A percentile compares a stretch with the other conserved stretches of the same genome.
phyloP scores from a whole-genome alignment of 2,888 invertebrate genomes.

The Mechanitis messenoides region DNA sequence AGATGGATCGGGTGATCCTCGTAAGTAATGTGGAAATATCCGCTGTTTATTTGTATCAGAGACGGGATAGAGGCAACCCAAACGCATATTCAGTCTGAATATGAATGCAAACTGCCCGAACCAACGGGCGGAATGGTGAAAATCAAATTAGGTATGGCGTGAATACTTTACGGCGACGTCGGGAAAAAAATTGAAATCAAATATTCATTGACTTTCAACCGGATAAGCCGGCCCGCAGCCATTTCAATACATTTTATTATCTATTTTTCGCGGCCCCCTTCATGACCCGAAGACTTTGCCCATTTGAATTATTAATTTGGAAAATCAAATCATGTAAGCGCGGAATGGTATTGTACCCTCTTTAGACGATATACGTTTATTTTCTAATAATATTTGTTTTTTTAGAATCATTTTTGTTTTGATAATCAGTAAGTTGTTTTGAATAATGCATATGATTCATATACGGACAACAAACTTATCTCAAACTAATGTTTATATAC shows the following conservation, averaged over 20 bases:
- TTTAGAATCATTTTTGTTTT: neutral
- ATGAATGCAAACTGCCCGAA: constrained; percentile 75
- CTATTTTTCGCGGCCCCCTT: constrained; percentile 65
- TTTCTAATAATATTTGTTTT: constrained; percentile 7
- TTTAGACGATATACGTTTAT: constrained; percentile 19
- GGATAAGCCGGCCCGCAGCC: constrained; percentile 75
- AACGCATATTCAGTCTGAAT: constrained; percentile 75
- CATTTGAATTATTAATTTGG: constrained; percentile 42
- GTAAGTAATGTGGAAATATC: constrained; percentile 74
- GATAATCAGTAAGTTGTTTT: neutral
- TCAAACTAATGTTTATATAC: neutral
- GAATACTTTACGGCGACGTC: constrained; percentile 75
- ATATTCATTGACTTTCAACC: constrained; percentile 77
- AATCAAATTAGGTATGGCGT: constrained; percentile 77
- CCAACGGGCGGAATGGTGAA: constrained; percentile 73
- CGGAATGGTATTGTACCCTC: constrained; percentile 23
- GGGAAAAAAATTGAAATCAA: constrained; percentile 77
- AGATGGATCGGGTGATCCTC: constrained; percentile 71
- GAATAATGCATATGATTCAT: too few species aligned
- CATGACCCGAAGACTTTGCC: constrained; percentile 43
- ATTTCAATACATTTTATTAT: constrained; percentile 77
- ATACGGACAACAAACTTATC: too few species aligned
- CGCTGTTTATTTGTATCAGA: constrained; percentile 76
- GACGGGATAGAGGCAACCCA: constrained; percentile 70
- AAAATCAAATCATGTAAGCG: constrained; percentile 34